Base-by-base conservation (phyloP, 2,113 vertebrate species). In the Chascanopsetta lugubris region DNA sequence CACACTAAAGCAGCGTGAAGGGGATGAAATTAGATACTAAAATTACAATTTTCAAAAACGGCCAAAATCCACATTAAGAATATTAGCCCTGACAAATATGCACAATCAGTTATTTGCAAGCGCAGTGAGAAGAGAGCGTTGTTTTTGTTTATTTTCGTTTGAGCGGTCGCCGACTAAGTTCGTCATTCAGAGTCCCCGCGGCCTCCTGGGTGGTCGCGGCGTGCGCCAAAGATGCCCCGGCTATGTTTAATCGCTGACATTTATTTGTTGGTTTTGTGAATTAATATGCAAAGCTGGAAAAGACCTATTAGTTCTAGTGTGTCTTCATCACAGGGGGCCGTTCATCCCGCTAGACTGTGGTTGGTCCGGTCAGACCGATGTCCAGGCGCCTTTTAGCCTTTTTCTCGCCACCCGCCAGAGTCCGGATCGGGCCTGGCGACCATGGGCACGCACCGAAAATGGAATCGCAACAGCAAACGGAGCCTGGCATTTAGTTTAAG, bases 241-340 rank as follows among this genome's bases (percentile, higher is more conserved):
- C 54, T 36, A 27, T 90, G 85, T 93, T 91, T 90, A 89, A 87
- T 90, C 86, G 79, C 54, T 43, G 56, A 78, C 69, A 77, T 89
- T 86, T 92, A 89, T 90, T 93, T 90, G 85, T 92, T 90, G 92
- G 85, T 75, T 65, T 86, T 90, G 58, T 65, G 85, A 80, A 87
- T 83, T 81, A 91, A 90, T 89, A 90, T 88, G 88, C 85, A 86
- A n/a, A 62, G 69, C 77, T 89, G 84, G 88, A 90, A 92, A 61
- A 90, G 64, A 65, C 72, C 57, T 70, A 88, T 91, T 82, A 79
- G 79, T 72, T 79, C 76, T 34, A 74, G 77, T 67, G 83, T 64
- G 62, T 85, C 83, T 76, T 82, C 70, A 45, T 88, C 59, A 92
- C 87, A 91, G 88, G 87, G 72, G 80, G 79, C 84, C 60, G 80